Conservation (phyloP, 1,140 invertebrate genomes). For the Luehdorfia chinensis region DNA sequence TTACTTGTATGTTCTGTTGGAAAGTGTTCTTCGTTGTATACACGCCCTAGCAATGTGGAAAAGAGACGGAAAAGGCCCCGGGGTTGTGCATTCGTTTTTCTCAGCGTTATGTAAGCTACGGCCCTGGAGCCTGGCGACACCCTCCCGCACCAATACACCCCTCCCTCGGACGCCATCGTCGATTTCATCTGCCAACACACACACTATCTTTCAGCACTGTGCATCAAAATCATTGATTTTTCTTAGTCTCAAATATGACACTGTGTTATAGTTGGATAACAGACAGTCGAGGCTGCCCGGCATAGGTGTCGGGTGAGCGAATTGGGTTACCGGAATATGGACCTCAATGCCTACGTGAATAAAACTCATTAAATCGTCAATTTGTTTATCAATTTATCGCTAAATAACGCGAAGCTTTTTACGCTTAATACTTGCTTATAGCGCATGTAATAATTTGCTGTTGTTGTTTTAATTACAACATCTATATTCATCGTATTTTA, state of each 20-base stretch:
- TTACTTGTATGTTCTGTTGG: too few species aligned
- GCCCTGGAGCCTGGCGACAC: constrained; percentile 57
- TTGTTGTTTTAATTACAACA: too few species aligned
- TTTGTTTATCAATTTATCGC: constrained; percentile 37
- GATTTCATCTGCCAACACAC: constrained; percentile 9
- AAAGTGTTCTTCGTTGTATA: constrained; percentile 28
- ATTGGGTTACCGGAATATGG: constrained; percentile 40
- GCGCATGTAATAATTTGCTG: too few species aligned
- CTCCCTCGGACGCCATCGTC: constrained; percentile 18
- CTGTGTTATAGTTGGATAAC: constrained; percentile 7
- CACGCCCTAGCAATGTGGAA: constrained; percentile 41
- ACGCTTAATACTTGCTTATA: too few species aligned
- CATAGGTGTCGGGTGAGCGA: constrained; percentile 20
- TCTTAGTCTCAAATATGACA: not conserved
- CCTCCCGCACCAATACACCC: constrained; percentile 32
- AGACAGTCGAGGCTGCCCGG: constrained; percentile 4
- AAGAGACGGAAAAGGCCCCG: constrained; percentile 43
- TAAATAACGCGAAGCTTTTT: constrained; percentile 4
- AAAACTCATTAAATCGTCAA: constrained; percentile 41
- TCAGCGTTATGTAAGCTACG: constrained; percentile 67
- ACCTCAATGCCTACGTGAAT: constrained; percentile 35
- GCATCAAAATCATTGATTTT: constrained; percentile 12
- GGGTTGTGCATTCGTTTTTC: constrained; percentile 64
- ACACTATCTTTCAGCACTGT: constrained; percentile 4
- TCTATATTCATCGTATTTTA: too few species aligned